Evolutionary conservation across 2,888 invertebrate genomes (phyloP), one percentile per base, ranked within the genome.

Genomic region (Serrognathus titanus): DNA sequence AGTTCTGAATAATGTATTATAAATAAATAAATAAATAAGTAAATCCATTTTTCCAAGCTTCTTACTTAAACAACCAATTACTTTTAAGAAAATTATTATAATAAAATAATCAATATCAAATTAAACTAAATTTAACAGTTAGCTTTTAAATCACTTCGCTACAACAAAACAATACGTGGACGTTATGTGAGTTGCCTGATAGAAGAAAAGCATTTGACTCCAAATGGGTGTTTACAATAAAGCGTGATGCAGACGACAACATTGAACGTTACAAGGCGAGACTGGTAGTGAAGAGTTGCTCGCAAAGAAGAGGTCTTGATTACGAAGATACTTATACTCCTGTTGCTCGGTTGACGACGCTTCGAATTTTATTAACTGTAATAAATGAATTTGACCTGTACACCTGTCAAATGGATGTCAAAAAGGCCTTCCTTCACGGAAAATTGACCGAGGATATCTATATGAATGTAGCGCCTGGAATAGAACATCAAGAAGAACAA

Each of bases 281-380:
- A 39, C 6, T 39, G 5, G 39, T 39, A 39, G 39, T 11, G 41
- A 40, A 31, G 12, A 45, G 51, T 3, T 51, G 16, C 39, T 16
- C 9, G 9, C 51, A 51, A 40, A 51, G n/a, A 10, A 39, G 36
- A 52, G 20, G 37, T 36, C 43, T 52, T 46, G 46, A 52, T 2
- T 11, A 43, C 20, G 2, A 43, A 6, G 43, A 43, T 9, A 47
- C 47, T 13, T 47, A 47, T 47, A 20, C 47, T 2, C 47, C 47
- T 47, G 24, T 47, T 24, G 24, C 24, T 24, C 10, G 43, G 1
- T 43, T 43, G 9, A 47, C 24, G 11, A 47, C 47, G 3, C 8
- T 47, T 10, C 16, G 24, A 20, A 47, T 24, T 7, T 2, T 47
- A 10, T 20, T 47, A 47, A 6, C 47, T 3, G 2, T 20, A 10